Evolutionary conservation across 1,140 invertebrate species (phyloP), one percentile per base, ranked within the genome.

Genomic region (Akabosia matsudoensis): DNA sequence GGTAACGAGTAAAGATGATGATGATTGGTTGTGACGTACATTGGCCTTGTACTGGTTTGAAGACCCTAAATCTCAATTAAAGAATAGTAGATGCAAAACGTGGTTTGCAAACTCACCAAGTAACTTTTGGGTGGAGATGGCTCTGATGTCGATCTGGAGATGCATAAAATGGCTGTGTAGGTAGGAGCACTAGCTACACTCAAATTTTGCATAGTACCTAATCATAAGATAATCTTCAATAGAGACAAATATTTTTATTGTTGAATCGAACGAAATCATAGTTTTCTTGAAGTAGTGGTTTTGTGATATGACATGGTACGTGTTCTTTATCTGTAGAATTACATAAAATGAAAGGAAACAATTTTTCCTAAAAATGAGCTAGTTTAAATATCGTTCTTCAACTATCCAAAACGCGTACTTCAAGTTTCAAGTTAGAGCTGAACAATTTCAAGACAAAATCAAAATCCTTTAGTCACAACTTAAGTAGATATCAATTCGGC

Each of bases 21-120:
- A 45, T 45, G 37, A 45, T 45, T 45, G 7, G 37, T 10, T 10
- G 3, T 56, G 22, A 56, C 54, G 54, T 56, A 67, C n/a, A n/a
- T n/a, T 67, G 61, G 22, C 61, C 61, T 67, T 67, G 61, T 24
- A 67, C 24, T 67, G 22, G 61, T 67, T 16, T 67, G 61, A 67
- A 67, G 61, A 67, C 61, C 61, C 61, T 67, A 67, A 45, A 67
- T 67, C 61, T 67, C 61, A 67, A 67, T 67, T 67, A 67, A 67
- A 22, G 30, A 67, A 24, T 16, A n/a, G 54, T 16, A 61, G 61
- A 14, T 61, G 16, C n/a, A 24, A 2, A 67, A 31, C 61, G 61
- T 31, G 61, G 10, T 67, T 67, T 31, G 61, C 61, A 16, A 10
- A 56, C 54, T 56, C 24, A 4, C 31, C 3, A 67, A 28, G 10